Evolutionary conservation across 2,888 invertebrate genomes (phyloP), one percentile per base, ranked within the genome.

Genomic region (Odontomyia ornata): DNA sequence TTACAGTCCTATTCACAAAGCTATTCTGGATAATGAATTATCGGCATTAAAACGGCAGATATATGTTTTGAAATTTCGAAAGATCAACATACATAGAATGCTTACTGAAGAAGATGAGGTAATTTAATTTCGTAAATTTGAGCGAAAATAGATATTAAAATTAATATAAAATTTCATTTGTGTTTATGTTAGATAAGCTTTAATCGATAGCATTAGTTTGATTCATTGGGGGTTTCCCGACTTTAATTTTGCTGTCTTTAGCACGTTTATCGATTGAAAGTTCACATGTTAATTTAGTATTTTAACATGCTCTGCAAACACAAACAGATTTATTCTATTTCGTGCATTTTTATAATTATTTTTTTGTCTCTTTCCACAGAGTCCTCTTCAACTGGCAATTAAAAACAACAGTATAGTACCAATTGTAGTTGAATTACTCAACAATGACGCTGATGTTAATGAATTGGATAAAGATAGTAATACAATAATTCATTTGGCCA

Each of bases 401-500:
- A 80, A 80, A 4, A 80, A 83, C 5, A 82, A 85, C 65, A 81
- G 82, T 23, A 80, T 80, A 1, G 79, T 81, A 0, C 78, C 80
- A 56, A 83, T 84, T 7, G 80, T 84, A 1, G 77, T 81, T 21
- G 77, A 82, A 0, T 46, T 86, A 1, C 28, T 86, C 0, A 77
- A 79, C 1, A 80, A 82, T 1, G 81, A 82, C 15, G 78, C 82
- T 0, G 46, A 82, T 15, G 69, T 83, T 0, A 82, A 83, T 47
- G 80, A 80, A 21, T 60, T 83, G 1, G 85, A 86, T 75, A 80
- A 81, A 9, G 81, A 84, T 4, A 81, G 82, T 7, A 86, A 86
- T 67, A 86, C 82, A 11, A 81, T 83, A 1, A 57, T 86, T 15
- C 86, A 86, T 77, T 77, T 86, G 72, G 85, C 85, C 1, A 80